A percentile compares a stretch with the other conserved stretches of the same genome.
These are phyloP conservation scores for Apocrypta bakeri DNA, from an alignment of 1,140 invertebrate genomes.

Conservation along the genomic window DNA sequence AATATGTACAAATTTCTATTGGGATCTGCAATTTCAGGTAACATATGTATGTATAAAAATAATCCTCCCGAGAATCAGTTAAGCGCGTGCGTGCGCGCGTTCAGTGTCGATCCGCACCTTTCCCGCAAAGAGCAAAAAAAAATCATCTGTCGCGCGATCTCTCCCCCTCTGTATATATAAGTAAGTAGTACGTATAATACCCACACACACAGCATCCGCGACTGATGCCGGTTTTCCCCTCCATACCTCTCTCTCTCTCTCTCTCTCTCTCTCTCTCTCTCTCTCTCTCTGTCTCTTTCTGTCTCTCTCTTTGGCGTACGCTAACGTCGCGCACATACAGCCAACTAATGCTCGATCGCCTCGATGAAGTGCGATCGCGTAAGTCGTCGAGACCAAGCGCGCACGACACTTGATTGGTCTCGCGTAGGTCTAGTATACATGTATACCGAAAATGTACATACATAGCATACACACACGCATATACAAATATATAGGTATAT, in stretches of 20 bases:
- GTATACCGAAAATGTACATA: background rate
- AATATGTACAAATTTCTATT: too few species aligned
- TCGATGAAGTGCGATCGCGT: conserved; percentile 46
- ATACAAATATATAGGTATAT: background rate
- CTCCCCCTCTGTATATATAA: too few species aligned
- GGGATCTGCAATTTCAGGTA: too few species aligned
- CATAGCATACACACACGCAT: too few species aligned
- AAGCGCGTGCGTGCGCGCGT: too few species aligned
- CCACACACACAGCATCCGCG: background rate
- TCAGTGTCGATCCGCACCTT: too few species aligned
- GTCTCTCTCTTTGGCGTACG: too few species aligned
- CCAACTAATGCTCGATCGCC: conserved; percentile 40
- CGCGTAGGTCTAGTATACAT: background rate
- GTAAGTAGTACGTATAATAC: too few species aligned
- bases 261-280: background rate
- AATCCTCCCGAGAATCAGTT: too few species aligned
- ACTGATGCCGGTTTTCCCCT: background rate
- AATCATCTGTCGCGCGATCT: too few species aligned
- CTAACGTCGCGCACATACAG: background rate
- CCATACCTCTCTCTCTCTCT: conserved; percentile 25
- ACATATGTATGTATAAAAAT: too few species aligned
- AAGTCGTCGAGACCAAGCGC: background rate
- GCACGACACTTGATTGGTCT: background rate
- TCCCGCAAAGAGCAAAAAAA: too few species aligned
- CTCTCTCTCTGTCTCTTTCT: conserved; percentile 21